Conservation (phyloP, 2,888 invertebrate genomes). For the Amphipoea lucens region DNA sequence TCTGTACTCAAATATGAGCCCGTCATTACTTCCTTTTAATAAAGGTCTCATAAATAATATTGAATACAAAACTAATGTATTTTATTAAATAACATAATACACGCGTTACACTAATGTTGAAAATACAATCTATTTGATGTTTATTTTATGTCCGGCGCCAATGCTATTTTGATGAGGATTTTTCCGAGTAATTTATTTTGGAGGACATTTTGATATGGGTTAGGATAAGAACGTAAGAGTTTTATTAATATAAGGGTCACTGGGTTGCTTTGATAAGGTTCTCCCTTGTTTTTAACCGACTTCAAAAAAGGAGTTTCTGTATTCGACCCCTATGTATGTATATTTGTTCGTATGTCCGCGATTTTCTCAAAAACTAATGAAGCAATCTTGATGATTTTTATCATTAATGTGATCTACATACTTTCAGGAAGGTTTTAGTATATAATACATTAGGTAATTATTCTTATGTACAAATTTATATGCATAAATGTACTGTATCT, state of each 20-base stretch:
- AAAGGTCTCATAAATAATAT: neutral
- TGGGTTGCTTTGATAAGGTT: neutral
- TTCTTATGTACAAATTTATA: too few relatives aligned
- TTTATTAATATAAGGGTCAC: neutral
- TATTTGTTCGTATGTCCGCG: too few relatives aligned
- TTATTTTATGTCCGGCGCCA: slow-evolving; percentile 38
- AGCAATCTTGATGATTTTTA: too few relatives aligned
- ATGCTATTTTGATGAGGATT: slow-evolving; percentile 47
- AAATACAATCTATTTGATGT: slow-evolving; percentile 40
- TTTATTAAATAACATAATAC: slow-evolving; percentile 9
- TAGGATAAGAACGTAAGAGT: neutral
- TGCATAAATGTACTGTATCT: too few relatives aligned
- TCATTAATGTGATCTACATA: too few relatives aligned
- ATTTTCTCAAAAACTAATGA: too few relatives aligned
- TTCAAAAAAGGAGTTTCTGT: too few relatives aligned
- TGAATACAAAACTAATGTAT: slow-evolving; percentile 7
- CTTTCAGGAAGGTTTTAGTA: too few relatives aligned
- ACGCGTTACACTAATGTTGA: neutral
- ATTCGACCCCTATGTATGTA: too few relatives aligned
- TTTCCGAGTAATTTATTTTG: slow-evolving; percentile 34
- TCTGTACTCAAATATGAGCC: neutral
- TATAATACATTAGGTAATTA: too few relatives aligned
- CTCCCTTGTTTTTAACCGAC: neutral
- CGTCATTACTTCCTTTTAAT: neutral
- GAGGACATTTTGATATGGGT: neutral